Percentiles rank a stretch among this genome's conserved stretches.
These are phyloP conservation scores for Eulemur coronatus DNA, from an alignment of 2,797 vertebrate genomes.

Conservation along the genomic window DNA sequence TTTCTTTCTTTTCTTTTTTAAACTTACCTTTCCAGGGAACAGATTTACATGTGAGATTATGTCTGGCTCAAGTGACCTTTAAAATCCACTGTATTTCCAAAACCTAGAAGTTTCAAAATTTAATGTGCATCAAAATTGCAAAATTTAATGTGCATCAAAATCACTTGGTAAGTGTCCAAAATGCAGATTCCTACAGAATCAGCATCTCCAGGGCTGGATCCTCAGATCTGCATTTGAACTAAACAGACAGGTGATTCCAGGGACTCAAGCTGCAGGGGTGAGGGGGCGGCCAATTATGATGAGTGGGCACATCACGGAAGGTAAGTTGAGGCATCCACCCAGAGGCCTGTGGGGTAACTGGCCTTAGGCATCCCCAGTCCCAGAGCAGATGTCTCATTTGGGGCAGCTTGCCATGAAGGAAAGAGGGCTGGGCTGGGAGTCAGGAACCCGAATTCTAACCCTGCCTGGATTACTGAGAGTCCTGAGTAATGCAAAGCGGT, in stretches of 20 bases:
- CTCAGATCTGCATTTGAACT: background rate
- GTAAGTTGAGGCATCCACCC: background rate
- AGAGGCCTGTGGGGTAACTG: background rate
- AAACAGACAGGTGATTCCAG: background rate
- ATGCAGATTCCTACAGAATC: slow-evolving; percentile 22
- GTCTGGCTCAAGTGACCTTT: slow-evolving; percentile 12
- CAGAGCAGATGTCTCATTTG: background rate
- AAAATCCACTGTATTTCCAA: slow-evolving; percentile 9
- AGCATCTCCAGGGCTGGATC: background rate
- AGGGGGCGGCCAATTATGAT: rapidly evolving
- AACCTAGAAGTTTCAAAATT: background rate
- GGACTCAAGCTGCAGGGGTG: background rate
- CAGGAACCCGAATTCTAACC: background rate
- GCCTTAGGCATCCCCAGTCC: background rate
- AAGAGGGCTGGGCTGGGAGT: background rate
- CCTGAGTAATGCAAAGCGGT: background rate
- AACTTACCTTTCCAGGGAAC: background rate
- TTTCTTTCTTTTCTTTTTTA: background rate
- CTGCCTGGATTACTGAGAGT: background rate
- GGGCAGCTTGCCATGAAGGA: background rate
- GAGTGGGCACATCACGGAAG: too few species aligned
- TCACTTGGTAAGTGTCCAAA: background rate
- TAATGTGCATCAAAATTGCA: background rate
- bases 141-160: background rate
- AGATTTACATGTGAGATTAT: background rate